Evolutionary conservation across 1,140 invertebrate genomes (phyloP).

Genomic region (Pogonomyrmex californicus): DNA sequence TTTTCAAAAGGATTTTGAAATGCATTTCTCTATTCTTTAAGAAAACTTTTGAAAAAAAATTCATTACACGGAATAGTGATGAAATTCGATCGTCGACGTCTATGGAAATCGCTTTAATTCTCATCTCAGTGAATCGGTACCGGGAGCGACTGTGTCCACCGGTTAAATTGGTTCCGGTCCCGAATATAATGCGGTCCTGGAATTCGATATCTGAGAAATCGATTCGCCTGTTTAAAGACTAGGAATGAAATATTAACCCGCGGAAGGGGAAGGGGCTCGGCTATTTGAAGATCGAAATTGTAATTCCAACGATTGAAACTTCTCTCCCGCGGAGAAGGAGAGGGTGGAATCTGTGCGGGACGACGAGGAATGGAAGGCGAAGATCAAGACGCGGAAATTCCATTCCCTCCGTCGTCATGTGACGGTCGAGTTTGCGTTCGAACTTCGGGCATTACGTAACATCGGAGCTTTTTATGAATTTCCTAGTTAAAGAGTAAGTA

Average conservation of each 20-base stretch:
- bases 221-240: slow-evolving; percentile 72
- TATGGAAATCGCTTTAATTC: slow-evolving; percentile 56
- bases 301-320: slow-evolving; percentile 57
- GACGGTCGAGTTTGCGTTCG: slow-evolving; percentile 45
- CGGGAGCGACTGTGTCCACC: slow-evolving; percentile 48
- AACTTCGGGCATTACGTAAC: slow-evolving; percentile 54
- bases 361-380: slow-evolving; percentile 2
- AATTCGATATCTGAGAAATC: slow-evolving; percentile 63
- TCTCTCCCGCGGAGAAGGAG: slow-evolving; percentile 28
- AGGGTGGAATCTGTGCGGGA: slow-evolving; percentile 34
- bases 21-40: not conserved
- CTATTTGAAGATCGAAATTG: slow-evolving; percentile 70
- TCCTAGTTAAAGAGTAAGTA: slow-evolving; percentile 32
- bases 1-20: not conserved
- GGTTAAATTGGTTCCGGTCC: slow-evolving; percentile 54
- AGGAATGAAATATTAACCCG: slow-evolving; percentile 69
- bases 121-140: slow-evolving; percentile 40
- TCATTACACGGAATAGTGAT: slow-evolving; percentile 21
- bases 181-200: slow-evolving; percentile 41
- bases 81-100: slow-evolving; percentile 43
- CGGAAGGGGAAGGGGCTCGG: not conserved
- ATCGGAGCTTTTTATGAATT: slow-evolving; percentile 53
- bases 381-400: slow-evolving; percentile 63
- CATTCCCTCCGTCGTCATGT: slow-evolving; percentile 42
- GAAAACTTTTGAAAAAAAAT: slow-evolving; percentile 34